Conservation (phyloP, 53 echinoderm and acorn worm species). For the Crossaster papposus region DNA sequence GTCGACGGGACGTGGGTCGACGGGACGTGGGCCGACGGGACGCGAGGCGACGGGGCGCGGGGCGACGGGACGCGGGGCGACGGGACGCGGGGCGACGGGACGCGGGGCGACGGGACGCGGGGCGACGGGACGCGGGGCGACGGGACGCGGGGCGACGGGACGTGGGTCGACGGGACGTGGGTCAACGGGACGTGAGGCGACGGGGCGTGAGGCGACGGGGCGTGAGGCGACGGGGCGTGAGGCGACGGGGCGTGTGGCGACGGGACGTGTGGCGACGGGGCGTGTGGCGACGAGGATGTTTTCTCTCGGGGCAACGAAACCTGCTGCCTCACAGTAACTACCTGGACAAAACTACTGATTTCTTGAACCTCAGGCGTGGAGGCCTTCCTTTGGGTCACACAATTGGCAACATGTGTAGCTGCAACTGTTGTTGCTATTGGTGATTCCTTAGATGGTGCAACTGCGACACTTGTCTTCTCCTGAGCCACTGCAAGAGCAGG, state of each 20-base stretch:
- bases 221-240: too few relatives aligned
- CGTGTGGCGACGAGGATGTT: too few relatives aligned
- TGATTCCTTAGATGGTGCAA: background rate
- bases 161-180: too few relatives aligned
- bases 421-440: background rate
- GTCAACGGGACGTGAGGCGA: too few relatives aligned
- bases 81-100: background rate
- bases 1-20: background rate
- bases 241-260: too few relatives aligned
- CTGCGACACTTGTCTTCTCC: background rate
- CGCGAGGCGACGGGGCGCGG: too few relatives aligned
- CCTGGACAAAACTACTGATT: background rate
- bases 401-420: background rate
- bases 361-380: slow-evolving; percentile 18
- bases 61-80: background rate
- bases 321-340: slow-evolving; percentile 6
- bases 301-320: background rate
- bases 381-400: background rate
- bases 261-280: too few relatives aligned
- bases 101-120: too few relatives aligned
- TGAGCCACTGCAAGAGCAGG: background rate
- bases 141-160: too few relatives aligned
- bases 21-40: too few relatives aligned
- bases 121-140: background rate
- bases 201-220: too few relatives aligned